Evolutionary conservation across 2,113 vertebrate genomes (phyloP), one percentile per base, ranked within the genome.

Genomic region (Micronisus gabar): DNA sequence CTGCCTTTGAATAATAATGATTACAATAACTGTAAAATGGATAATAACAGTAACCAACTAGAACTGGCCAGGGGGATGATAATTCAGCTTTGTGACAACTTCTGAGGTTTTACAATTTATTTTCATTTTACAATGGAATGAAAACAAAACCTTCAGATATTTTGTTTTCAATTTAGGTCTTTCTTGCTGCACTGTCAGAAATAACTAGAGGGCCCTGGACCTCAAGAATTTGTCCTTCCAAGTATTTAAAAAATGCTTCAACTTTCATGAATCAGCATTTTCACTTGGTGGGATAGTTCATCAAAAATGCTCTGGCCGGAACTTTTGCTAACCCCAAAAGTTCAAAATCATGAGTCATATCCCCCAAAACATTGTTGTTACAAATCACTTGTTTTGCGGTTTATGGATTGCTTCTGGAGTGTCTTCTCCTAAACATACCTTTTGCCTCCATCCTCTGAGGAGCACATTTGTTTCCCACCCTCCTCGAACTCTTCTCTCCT

Each of bases 91-190:
- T 88, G 93, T 0, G 3, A 94, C 93, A 96, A 25, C 84, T 97
- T 87, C 78, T 96, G 96, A 96, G 96, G 96, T 97, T 97, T 96
- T 94, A 97, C 87, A 94, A 96, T 96, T 97, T 97, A 90, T 96
- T 97, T 97, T 97, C 34, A 15, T 96, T 96, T 96, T 95, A 85
- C 78, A 90, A 41, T 80, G 96, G 96, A 96, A 97, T 97, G 96
- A 96, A 97, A 97, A 96, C 93, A 97, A 92, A 94, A 93, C 45
- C 92, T 96, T 95, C 74, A 92, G 66, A 93, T 96, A 95, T 82
- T 96, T 73, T 96, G 96, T 97, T 96, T 97, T 94, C 85, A 96
- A 96, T 97, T 94, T 97, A 76, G 20, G 48, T 50, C 81, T 91
- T 91, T 90, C 89, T 96, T 93, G 71, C 81, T 92, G 85, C 82